Base-by-base conservation (phyloP, 2,888 invertebrate genomes). In the Tineola bisselliella region DNA sequence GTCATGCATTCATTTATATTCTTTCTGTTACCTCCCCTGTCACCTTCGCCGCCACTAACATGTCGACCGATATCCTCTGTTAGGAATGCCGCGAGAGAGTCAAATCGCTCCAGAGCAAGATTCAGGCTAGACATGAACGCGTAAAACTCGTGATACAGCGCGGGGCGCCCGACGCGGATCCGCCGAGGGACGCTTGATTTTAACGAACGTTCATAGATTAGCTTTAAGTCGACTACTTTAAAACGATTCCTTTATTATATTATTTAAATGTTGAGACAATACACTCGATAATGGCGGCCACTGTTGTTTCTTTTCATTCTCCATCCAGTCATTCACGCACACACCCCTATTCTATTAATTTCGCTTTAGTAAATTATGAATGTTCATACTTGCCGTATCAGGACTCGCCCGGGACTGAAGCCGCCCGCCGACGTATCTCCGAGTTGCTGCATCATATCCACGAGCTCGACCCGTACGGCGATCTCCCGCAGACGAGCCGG, bases 81-180 rank as follows among this genome's bases (percentile, higher is more conserved):
- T 87, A 96, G 95, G 92, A 91, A 81, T 93, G 91, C 89, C 93
- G 93, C 80, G 95, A 96, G 87, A 91, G 91, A 86, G 92, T 95
- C 73, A 94, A 93, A 81, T 90, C 91, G 79, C 90, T 96, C 76
- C 94, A 95, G 84, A 93, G 92, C 88, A 94, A 94, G 90, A 94
- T 96, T 75, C 90, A 92, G 75, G 93, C 94, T 86, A 92, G 94
- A 69, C 92, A 92, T 80, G 96, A 96, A 88, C 93, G 95, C 77
- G 93, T 95, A 76, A 96, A 95, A 84, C 89, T 94, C 71, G 88
- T 96, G 74, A 90, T 93, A 79, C 94, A 95, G 88, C 92, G 94
- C 77, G 96, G 95, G 86, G 91, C 91, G 71, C 95, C 96, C 70
- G 94, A 94, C 84, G 89, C 91, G 77, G 93, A 93, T 73, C 90